Conservation (phyloP, 1,140 invertebrate species). For the Lithobius niger region DNA sequence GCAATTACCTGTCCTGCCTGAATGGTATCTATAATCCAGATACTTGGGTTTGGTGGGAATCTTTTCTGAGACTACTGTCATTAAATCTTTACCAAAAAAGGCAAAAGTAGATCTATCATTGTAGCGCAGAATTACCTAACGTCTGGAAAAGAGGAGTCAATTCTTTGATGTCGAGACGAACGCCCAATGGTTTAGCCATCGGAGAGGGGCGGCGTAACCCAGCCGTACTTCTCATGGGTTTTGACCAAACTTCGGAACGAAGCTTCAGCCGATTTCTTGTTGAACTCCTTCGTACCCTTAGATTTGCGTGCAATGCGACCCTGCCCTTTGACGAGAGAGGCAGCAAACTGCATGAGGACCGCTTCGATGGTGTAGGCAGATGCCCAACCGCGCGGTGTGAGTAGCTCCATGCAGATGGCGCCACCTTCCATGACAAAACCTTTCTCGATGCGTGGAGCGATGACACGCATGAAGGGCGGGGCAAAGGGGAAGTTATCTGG, state of each 20-base stretch:
- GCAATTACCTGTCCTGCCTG: too few relatives aligned
- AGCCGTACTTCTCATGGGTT: slow-evolving; percentile 77
- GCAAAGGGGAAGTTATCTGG: slow-evolving; percentile 88
- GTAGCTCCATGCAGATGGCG: slow-evolving; percentile 89
- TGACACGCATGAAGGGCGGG: slow-evolving; percentile 86
- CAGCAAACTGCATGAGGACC: slow-evolving; percentile 85
- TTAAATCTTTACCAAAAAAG: too few relatives aligned
- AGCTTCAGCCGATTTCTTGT: slow-evolving; percentile 59
- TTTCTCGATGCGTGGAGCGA: slow-evolving; percentile 79
- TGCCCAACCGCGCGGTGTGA: slow-evolving; percentile 85
- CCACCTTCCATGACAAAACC: slow-evolving; percentile 91
- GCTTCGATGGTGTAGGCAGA: slow-evolving; percentile 90
- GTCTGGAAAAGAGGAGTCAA: too few relatives aligned
- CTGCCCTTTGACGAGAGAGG: slow-evolving; percentile 86
- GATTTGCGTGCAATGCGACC: slow-evolving; percentile 58
- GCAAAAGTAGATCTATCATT: too few relatives aligned
- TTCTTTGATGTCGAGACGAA: too few relatives aligned
- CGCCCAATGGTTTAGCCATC: slow-evolving; percentile 63
- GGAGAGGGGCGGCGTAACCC: slow-evolving; percentile 70
- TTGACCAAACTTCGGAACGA: slow-evolving; percentile 71
- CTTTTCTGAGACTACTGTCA: too few relatives aligned
- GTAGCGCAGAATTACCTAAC: too few relatives aligned
- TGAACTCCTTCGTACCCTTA: slow-evolving; percentile 64
- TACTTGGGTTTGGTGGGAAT: too few relatives aligned
- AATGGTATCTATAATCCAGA: too few relatives aligned